Evolutionary conservation across 2,797 vertebrate species (phyloP).

Genomic region (Tragopan temminckii): DNA sequence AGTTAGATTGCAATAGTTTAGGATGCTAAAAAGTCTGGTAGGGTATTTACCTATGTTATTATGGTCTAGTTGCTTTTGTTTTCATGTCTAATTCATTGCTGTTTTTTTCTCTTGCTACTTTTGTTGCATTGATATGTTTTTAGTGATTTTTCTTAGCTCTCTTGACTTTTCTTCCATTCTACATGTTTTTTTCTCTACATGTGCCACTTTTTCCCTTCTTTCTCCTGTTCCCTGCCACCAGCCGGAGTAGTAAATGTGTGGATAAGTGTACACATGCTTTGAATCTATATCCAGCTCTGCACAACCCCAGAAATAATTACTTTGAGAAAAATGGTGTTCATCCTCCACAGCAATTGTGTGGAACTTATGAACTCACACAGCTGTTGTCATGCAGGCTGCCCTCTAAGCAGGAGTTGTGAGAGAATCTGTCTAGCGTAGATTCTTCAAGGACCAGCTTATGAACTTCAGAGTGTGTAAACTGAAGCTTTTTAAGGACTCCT

Average conservation of each 20-base stretch:
- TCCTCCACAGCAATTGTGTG: not conserved
- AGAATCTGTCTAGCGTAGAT: not conserved
- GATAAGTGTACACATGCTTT: not conserved
- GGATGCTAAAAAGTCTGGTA: not conserved
- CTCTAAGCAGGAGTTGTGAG: not conserved
- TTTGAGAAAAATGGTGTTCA: constrained; percentile 1
- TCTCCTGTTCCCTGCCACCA: not conserved
- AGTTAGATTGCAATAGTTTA: not conserved
- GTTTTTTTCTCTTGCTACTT: not conserved
- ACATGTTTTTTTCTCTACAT: accelerated
- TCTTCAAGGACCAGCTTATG: not conserved
- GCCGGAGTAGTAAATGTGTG: not conserved
- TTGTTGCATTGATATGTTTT: not conserved
- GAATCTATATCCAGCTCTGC: not conserved
- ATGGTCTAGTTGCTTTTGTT: not conserved
- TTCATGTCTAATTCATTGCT: not conserved
- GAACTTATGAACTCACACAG: not conserved
- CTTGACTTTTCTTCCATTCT: not conserved
- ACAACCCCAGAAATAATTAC: constrained; percentile 4
- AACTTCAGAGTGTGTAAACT: not conserved
- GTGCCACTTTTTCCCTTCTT: not conserved
- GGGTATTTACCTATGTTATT: not conserved
- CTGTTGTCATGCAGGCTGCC: not conserved
- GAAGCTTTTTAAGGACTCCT: not conserved
- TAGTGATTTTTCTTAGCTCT: not conserved